Base-by-base conservation (phyloP, 2,113 vertebrate species). In the Onychostruthus taczanowskii region DNA sequence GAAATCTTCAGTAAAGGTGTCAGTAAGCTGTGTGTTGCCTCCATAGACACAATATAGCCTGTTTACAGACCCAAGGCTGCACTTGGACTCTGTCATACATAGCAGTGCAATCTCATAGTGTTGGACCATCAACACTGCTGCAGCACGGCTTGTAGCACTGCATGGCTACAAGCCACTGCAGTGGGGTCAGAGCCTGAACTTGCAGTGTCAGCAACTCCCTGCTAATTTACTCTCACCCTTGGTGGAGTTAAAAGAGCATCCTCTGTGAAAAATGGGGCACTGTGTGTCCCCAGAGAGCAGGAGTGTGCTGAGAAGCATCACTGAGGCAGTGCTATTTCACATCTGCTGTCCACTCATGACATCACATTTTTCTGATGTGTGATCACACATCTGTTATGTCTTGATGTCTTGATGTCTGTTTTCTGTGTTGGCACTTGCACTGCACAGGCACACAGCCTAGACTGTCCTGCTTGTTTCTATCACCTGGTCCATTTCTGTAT, bases 21-120 rank as follows among this genome's bases (percentile, higher is more conserved):
- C 58, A 70, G 12, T 10, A 61, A 76, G 9, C 14, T 49, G 6
- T 5, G 1, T 56, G 13, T 30, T 86, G 20, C 27, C 15, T 47
- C 43, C 3, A 2, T 4, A 72, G 28, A 31, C 12, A 7, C 16
- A 74, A 50, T 73, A 8, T 13, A 35, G 6, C 27, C 17, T 7
- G 7, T 77, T 64, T 46, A 39, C 0, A 0, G 47, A 30, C 13
- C 16, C 13, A 27, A 13, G 11, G 13, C 31, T n/a, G 21, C 3
- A 1, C 11, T 24, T 3, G 3, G 33, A 12, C 22, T 52, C 16
- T 62, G 41, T 74, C 16, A 31, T 0, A 2, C 16, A 55, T 6
- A 55, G 26, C 12, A 28, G 16, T 13, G 11, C 44, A 58, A 62
- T 18, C 5, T 33, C 2, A 0, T 15, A 20, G 3, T 2, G 0